Evolutionary conservation across 2,888 invertebrate genomes (phyloP), one percentile per base, ranked within the genome.

Genomic region (Listrodromus nycthemerus): DNA sequence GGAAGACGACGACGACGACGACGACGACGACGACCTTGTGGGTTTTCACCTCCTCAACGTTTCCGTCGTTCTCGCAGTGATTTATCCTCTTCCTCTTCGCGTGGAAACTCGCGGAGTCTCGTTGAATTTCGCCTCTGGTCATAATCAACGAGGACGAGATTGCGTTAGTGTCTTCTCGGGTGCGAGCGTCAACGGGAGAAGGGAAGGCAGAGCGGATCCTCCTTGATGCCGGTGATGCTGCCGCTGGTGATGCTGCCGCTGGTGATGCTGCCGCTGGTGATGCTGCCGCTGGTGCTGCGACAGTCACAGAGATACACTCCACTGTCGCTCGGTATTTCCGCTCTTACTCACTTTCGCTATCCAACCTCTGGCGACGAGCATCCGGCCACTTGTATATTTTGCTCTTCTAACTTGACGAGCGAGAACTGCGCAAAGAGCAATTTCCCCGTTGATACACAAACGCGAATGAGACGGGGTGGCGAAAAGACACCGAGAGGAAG

Each of bases 111-210:
- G 70, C 67, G 30, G 69, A 76, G 80, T 82, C 76, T 74, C 74
- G 75, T 85, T 86, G 74, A 78, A 85, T 85, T 86, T 86, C 80
- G 87, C 86, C 86, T 86, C 84, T 87, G 87, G 86, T 89, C 89
- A 88, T 88, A 89, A 90, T 90, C 89, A 89, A 90, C 87, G 87
- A 84, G 84, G 86, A 85, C 84, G 86, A 88, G 88, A 90, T 90
- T 88, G 88, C 87, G 87, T 88, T 87, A 86, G 86, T 86, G 83
- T 86, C 76, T 86, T 76, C 76, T 67, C 75, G 77, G 82, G 70
- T 73, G 74, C 65, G 33, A 37, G 30, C 61, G 19, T 61, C 61
- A 61, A 24, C 27, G 58, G 70, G 70, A 70, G 50, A 48, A 13
- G 73, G 67, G 80, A 83, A 79, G 55, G 67, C 74, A 66, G 76